Conservation (phyloP, 2,888 invertebrate species). For the Epirrhoe tristata region DNA sequence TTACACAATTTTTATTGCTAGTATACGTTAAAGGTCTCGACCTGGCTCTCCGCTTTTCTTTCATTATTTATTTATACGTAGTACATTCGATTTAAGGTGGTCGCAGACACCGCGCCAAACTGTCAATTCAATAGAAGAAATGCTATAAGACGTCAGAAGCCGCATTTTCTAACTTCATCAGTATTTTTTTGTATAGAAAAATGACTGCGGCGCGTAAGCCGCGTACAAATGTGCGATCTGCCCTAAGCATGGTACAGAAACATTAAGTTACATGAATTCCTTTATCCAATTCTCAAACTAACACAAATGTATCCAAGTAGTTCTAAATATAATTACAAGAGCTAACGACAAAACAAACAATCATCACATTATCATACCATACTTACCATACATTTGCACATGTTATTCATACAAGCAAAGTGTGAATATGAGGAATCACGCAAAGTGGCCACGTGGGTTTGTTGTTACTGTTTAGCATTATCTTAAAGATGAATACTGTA, state of each 20-base stretch:
- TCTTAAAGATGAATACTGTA: not conserved
- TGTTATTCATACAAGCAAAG: conserved; percentile 49
- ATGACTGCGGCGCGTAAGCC: too few relatives aligned
- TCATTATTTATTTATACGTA: not conserved
- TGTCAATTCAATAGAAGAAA: too few relatives aligned
- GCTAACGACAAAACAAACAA: conserved; percentile 47
- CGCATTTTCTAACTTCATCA: too few relatives aligned
- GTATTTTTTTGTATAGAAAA: conserved; percentile 2
- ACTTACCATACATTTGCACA: conserved; percentile 49
- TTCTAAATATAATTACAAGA: conserved; percentile 19
- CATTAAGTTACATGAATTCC: too few relatives aligned
- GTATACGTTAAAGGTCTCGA: conserved; percentile 4
- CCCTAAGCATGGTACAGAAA: too few relatives aligned
- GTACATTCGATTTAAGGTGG: too few relatives aligned
- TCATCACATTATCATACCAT: conserved; percentile 42
- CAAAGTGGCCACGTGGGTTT: conserved; percentile 36
- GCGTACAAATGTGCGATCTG: too few relatives aligned
- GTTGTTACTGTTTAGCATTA: conserved; percentile 12
- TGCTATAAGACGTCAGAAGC: too few relatives aligned
- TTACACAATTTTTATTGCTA: not conserved
- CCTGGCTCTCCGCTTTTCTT: not conserved
- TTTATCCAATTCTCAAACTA: conserved; percentile 12
- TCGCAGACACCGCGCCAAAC: too few relatives aligned
- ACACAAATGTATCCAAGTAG: conserved; percentile 21
- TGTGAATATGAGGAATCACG: conserved; percentile 36